phyloP scores from a whole-genome alignment of 2,797 vertebrate genomes.

The Avahi laniger region DNA sequence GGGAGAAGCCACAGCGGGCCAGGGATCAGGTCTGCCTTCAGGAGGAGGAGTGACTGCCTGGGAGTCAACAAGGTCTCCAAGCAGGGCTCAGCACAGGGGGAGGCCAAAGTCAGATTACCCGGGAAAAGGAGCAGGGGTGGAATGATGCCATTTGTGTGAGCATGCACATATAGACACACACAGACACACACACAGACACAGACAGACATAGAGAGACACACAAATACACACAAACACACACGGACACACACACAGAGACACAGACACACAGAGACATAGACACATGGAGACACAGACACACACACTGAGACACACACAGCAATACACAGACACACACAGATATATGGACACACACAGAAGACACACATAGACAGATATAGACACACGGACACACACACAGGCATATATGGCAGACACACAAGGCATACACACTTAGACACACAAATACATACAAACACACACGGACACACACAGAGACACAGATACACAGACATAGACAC shows the following conservation, averaged over 20 bases:
- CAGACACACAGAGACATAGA: too few species aligned
- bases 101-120: too few species aligned
- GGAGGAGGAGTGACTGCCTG: too few species aligned
- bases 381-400: too few species aligned
- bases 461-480: not conserved
- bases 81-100: too few species aligned
- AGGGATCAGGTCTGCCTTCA: too few species aligned
- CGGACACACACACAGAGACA: too few species aligned
- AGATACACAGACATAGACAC: too few species aligned
- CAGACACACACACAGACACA: not conserved
- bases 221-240: not conserved
- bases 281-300: not conserved
- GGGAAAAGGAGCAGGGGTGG: too few species aligned
- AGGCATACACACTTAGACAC: not conserved
- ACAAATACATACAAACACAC: not conserved
- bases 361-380: not conserved
- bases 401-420: rapidly evolving
- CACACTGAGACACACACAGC: not conserved
- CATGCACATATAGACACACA: not conserved
- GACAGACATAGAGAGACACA: not conserved
- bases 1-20: too few species aligned
- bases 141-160: not conserved
- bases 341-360: not conserved
- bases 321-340: not conserved
- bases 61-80: too few species aligned